phyloP scores from a whole-genome alignment of 2,888 invertebrate species.

The Leucozona laternaria region DNA sequence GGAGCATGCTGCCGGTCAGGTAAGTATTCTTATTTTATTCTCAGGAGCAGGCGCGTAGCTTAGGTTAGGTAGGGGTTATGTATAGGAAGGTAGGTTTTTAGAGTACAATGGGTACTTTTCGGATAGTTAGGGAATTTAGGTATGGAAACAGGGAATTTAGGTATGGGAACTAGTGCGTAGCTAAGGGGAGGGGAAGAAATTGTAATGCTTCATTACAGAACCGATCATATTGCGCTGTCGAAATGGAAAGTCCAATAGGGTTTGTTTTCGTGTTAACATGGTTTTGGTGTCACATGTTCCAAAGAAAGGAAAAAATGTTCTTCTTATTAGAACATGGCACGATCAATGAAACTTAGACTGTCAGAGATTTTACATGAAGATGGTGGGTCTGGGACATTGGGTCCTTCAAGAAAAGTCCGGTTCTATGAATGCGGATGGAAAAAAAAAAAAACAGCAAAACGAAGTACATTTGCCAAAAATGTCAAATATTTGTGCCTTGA shows the following conservation, averaged over 20 bases:
- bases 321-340: conserved; percentile 29
- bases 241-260: conserved; percentile 25
- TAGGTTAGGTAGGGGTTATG: too few relatives aligned
- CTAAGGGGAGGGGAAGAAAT: too few relatives aligned
- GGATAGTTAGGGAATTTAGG: too few relatives aligned
- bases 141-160: too few relatives aligned
- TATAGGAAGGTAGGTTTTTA: too few relatives aligned
- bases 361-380: background rate
- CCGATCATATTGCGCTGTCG: conserved; percentile 25
- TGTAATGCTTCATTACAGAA: conserved; percentile 16
- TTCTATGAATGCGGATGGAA: background rate
- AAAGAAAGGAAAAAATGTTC: conserved; percentile 49
- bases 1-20: too few relatives aligned
- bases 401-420: background rate
- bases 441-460: background rate
- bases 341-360: background rate
- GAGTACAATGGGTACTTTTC: too few relatives aligned
- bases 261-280: conserved; percentile 58
- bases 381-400: background rate
- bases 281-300: conserved; percentile 51
- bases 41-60: too few relatives aligned
- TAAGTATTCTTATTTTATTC: too few relatives aligned
- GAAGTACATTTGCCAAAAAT: conserved; percentile 21
- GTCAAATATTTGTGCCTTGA: conserved; percentile 20
- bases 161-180: too few relatives aligned